phyloP scores from a whole-genome alignment of 2,113 vertebrate species.

The Collichthys lucidus region DNA sequence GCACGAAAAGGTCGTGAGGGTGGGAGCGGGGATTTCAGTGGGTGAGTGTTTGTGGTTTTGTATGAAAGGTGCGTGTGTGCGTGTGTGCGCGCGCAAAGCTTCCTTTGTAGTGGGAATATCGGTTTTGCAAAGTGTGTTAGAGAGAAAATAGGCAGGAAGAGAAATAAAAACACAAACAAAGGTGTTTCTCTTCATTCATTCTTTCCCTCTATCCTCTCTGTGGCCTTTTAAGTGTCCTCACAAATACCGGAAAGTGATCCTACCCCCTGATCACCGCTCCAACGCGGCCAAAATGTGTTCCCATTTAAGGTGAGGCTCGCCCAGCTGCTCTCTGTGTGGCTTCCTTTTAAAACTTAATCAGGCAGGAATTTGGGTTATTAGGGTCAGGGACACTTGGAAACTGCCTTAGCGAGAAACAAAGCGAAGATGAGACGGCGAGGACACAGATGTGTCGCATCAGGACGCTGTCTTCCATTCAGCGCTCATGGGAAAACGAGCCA shows the following conservation, averaged over 20 bases:
- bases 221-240: conserved; percentile 50
- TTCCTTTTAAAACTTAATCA: conserved; percentile 82
- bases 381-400: conserved; percentile 73
- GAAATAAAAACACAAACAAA: neutral
- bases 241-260: conserved; percentile 73
- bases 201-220: conserved; percentile 36
- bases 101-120: neutral
- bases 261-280: conserved; percentile 70
- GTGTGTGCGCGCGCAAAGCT: neutral
- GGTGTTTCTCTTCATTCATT: neutral
- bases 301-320: conserved; percentile 83
- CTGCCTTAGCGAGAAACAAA: conserved; percentile 51
- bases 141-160: neutral
- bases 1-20: conserved; percentile 70
- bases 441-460: conserved; percentile 71
- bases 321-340: conserved; percentile 75
- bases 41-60: neutral
- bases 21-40: conserved; percentile 27
- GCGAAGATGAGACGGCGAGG: conserved; percentile 53
- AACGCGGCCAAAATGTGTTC: conserved; percentile 74
- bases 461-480: conserved; percentile 32
- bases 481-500: conserved; percentile 46
- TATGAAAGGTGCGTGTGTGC: neutral
- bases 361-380: conserved; percentile 80
- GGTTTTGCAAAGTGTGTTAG: conserved; percentile 1